These are phyloP conservation scores for Myotis findleyi DNA, from an alignment of 2,797 vertebrate genomes.

Conservation along the genomic window DNA sequence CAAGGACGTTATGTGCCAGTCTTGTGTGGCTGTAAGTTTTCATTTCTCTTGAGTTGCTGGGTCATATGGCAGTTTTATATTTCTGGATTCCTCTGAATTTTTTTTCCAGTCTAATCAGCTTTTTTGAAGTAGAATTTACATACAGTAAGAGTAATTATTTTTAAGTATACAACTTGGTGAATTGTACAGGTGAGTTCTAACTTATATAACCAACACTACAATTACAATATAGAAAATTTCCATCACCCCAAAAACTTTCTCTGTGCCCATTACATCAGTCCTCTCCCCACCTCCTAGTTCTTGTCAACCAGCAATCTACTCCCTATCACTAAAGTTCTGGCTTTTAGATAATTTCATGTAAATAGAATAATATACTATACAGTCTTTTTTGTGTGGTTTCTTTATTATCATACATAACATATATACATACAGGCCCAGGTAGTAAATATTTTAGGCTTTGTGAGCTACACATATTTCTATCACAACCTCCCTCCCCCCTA, in stretches of 20 bases:
- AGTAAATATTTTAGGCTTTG: neutral
- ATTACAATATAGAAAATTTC: neutral
- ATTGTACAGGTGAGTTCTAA: neutral
- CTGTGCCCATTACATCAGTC: neutral
- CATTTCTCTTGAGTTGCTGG: neutral
- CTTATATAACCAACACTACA: neutral
- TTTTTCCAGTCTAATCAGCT: neutral
- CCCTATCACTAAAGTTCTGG: neutral
- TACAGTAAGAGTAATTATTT: neutral
- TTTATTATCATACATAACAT: neutral
- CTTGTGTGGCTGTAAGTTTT: neutral
- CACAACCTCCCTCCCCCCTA: too few species aligned
- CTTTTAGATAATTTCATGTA: neutral
- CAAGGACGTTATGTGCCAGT: neutral
- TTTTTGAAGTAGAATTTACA: constrained; percentile 8
- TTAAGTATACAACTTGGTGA: neutral
- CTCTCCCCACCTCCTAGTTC: neutral
- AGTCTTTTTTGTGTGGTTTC: neutral
- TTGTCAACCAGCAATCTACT: neutral
- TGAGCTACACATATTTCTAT: neutral
- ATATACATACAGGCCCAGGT: too few species aligned
- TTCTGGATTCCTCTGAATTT: constrained; percentile 13
- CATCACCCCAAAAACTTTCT: neutral
- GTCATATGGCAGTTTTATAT: neutral
- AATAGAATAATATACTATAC: neutral